Evolutionary conservation across 2,888 invertebrate species (phyloP), one percentile per base, ranked within the genome.

Genomic region (Tortrix viridana): DNA sequence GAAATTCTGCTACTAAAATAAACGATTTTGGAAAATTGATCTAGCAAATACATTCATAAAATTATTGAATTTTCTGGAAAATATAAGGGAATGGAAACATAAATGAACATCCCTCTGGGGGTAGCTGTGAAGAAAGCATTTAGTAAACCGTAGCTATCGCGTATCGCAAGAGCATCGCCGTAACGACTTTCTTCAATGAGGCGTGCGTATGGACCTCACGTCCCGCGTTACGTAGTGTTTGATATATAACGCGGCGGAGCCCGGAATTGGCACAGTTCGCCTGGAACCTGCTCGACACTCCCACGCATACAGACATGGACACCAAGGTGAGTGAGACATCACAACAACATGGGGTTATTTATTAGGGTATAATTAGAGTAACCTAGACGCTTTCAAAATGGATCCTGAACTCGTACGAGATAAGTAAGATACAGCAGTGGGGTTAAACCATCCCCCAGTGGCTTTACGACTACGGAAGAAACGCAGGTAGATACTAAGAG

Each of bases 141-240:
- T 74, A 69, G 65, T 72, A 68, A 69, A 79, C 74, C 80, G 80
- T 76, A 82, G 79, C 78, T 58, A 76, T 50, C 61, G 57, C 75
- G 75, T 83, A 83, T 81, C 75, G 81, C 82, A 78, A 82, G 78
- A 76, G 68, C 65, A 80, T 84, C 88, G 80, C 84, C 87, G 87
- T 88, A 87, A 89, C 72, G 72, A 85, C 89, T 89, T 90, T 90
- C 90, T 87, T 88, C 87, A 86, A 88, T 86, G 79, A 83, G 85
- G 71, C 73, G 74, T 77, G 73, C 72, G 69, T 89, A 92, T 91
- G 84, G 81, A 76, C 70, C 78, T 91, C 92, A 92, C 92, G 92
- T 92, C 73, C 75, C 48, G 60, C 59, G 82, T 90, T 90, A 82
- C 92, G 90, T 78, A 82, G 81, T 74, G 77, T 52, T 69, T 77